phyloP scores from a whole-genome alignment of 1,140 invertebrate genomes.

The Pogonomyrmex californicus region DNA sequence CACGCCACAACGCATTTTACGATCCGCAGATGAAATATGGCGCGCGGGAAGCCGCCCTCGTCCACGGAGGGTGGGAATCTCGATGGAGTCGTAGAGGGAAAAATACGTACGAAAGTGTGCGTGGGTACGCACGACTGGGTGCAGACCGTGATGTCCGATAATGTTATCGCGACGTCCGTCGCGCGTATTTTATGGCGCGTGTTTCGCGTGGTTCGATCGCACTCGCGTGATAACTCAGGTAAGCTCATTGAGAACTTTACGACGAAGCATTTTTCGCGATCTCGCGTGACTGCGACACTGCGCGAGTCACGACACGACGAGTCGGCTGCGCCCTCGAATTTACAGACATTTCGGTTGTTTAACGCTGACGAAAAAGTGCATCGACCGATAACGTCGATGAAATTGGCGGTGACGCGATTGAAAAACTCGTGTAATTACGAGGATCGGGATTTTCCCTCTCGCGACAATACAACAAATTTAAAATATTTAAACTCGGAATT shows the following conservation, averaged over 20 bases:
- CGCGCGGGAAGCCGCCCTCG: not conserved
- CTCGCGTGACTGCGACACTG: conserved; percentile 36
- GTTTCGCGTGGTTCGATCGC: conserved; percentile 22
- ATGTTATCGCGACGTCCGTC: conserved; percentile 25
- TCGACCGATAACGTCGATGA: not conserved
- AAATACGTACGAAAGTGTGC: not conserved
- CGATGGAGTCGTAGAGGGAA: conserved; percentile 28
- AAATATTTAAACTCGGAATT: not conserved
- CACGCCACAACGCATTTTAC: conserved; percentile 30
- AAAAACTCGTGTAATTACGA: not conserved
- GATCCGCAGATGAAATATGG: conserved; percentile 6
- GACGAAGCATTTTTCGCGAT: not conserved
- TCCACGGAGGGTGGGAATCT: not conserved
- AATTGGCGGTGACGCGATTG: not conserved
- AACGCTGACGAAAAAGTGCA: not conserved
- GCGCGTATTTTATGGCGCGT: conserved; percentile 22
- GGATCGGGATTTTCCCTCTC: not conserved
- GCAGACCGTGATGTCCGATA: conserved; percentile 21
- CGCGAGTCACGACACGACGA: conserved; percentile 11
- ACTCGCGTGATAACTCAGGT: not conserved
- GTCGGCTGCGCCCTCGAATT: not conserved
- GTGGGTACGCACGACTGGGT: not conserved
- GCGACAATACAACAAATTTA: not conserved
- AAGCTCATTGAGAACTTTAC: conserved; percentile 49
- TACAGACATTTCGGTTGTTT: conserved; percentile 11